These are phyloP conservation scores for Calephelis nemesis DNA, from an alignment of 1,140 invertebrate genomes.

Conservation along the genomic window DNA sequence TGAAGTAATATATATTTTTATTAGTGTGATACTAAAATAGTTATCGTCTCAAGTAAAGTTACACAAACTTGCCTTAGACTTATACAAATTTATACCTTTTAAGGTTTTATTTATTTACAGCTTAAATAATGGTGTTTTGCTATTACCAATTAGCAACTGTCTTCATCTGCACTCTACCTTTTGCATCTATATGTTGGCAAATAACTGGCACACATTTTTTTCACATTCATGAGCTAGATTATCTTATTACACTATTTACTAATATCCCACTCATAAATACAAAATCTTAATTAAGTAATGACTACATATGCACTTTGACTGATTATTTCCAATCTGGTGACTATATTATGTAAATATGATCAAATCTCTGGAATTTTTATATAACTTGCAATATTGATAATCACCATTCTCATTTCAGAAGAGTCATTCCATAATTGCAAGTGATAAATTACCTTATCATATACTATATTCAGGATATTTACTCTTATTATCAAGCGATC, in stretches of 20 bases:
- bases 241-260: too few relatives aligned
- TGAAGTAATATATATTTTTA: conserved; percentile 6
- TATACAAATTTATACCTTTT: conserved; percentile 7
- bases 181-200: neutral
- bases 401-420: conserved; percentile 11
- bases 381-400: conserved; percentile 10
- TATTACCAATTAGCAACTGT: neutral
- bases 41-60: neutral
- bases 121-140: neutral
- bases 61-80: conserved; percentile 10
- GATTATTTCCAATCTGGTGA: conserved; percentile 1
- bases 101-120: neutral
- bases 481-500: neutral
- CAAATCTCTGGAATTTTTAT: neutral
- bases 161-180: neutral
- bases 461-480: conserved; percentile 9
- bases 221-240: too few relatives aligned
- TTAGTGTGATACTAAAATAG: neutral
- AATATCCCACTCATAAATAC: neutral
- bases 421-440: conserved; percentile 15
- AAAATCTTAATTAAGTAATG: neutral
- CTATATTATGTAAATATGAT: neutral
- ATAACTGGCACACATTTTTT: neutral
- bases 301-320: neutral
- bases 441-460: conserved; percentile 8